These are phyloP conservation scores for Cyprinodon diabolis DNA, from an alignment of 2,797 vertebrate species.

Conservation along the genomic window DNA sequence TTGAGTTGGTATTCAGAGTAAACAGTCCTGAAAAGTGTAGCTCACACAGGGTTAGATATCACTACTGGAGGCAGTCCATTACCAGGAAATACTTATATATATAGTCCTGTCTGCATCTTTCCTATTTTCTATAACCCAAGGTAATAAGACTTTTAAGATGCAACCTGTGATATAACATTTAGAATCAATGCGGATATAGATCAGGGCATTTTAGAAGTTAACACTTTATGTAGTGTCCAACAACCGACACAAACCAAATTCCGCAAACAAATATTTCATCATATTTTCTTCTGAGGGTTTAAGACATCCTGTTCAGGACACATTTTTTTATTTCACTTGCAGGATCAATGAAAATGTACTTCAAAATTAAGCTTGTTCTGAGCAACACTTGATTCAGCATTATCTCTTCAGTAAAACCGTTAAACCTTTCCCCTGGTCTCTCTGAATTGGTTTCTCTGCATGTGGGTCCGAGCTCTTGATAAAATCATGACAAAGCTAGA, in stretches of 20 bases:
- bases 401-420: no score
- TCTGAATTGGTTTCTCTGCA: no score
- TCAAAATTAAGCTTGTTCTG: no score
- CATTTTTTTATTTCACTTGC: no score
- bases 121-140: background rate
- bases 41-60: constrained; percentile 13
- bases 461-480: no score
- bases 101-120: background rate
- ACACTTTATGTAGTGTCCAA: background rate
- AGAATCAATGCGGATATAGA: background rate
- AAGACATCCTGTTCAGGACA: background rate
- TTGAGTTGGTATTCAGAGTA: constrained; percentile 42
- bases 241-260: background rate
- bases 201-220: background rate
- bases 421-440: no score
- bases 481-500: background rate
- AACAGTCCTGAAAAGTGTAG: constrained; percentile 42
- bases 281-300: background rate
- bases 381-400: no score
- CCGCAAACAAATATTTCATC: background rate
- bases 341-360: background rate
- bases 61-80: constrained; percentile 20
- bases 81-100: background rate
- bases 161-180: background rate
- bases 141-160: background rate